phyloP scores from a whole-genome alignment of 2,113 vertebrate species.

The Nannospalax galili region DNA sequence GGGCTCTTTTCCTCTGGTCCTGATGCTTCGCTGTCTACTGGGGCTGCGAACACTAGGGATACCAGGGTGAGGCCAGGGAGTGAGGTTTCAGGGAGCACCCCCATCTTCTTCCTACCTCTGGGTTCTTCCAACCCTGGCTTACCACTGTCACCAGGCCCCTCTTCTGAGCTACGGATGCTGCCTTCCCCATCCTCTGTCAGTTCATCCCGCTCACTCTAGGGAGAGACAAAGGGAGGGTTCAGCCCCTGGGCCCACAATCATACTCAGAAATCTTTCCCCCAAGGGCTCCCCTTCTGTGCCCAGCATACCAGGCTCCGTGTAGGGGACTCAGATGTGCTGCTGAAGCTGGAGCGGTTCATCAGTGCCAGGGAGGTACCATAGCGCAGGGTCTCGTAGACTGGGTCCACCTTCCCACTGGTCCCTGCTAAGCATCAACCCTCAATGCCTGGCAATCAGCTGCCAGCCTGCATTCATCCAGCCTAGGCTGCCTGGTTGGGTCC shows the following conservation, averaged over 20 bases:
- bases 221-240: neutral
- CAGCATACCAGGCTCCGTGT: slow-evolving; percentile 90
- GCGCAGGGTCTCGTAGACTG: slow-evolving; percentile 93
- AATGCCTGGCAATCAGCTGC: neutral
- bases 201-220: slow-evolving; percentile 86
- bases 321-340: slow-evolving; percentile 94
- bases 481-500: fast-evolving
- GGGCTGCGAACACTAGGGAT: slow-evolving; percentile 65
- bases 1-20: slow-evolving; percentile 79
- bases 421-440: slow-evolving; percentile 62
- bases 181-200: slow-evolving; percentile 88
- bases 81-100: neutral
- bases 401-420: slow-evolving; percentile 88
- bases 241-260: neutral
- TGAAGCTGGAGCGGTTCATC: slow-evolving; percentile 93
- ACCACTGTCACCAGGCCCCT: slow-evolving; percentile 78
- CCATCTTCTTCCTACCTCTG: neutral
- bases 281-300: neutral
- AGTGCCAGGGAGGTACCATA: slow-evolving; percentile 94
- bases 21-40: slow-evolving; percentile 51
- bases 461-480: neutral
- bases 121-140: slow-evolving; percentile 64
- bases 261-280: neutral
- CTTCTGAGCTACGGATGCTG: slow-evolving; percentile 87
- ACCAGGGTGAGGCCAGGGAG: neutral